A percentile compares a stretch with the other conserved stretches of the same genome.
Conservation (phyloP, 64 coral and sea anemone species). For the Montipora capricornis region DNA sequence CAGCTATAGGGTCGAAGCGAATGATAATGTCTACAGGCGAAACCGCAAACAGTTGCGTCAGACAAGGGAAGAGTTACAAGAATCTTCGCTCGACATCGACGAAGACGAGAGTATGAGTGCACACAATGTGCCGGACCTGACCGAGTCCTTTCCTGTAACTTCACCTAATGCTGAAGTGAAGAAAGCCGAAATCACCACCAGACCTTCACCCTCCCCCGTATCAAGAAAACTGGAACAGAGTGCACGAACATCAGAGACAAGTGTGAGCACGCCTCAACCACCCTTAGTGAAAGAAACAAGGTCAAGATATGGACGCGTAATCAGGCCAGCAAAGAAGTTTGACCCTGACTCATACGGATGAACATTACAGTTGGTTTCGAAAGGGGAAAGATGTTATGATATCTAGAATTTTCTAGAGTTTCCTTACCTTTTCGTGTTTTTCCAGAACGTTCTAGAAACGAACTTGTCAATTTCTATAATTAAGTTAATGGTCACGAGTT, state of each 20-base stretch:
- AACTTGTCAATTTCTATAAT: too few species aligned
- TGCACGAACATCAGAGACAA: background rate
- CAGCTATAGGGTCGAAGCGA: background rate
- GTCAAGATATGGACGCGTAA: too few species aligned
- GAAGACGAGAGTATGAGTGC: background rate
- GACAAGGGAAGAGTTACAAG: background rate
- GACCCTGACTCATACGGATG: background rate
- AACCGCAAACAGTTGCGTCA: background rate
- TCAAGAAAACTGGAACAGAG: background rate
- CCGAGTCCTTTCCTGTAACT: background rate
- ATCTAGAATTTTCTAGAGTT: too few species aligned
- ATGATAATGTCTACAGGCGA: background rate
- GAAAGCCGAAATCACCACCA: background rate
- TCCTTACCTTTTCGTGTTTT: too few species aligned
- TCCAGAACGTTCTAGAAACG: too few species aligned
- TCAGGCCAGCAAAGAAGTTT: background rate
- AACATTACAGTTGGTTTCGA: background rate
- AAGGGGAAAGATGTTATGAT: background rate
- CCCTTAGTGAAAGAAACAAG: background rate
- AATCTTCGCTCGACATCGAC: background rate
- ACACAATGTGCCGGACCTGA: background rate
- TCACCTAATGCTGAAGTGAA: background rate
- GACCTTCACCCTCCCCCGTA: background rate
- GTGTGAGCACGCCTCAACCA: background rate
- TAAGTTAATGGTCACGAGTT: too few species aligned